Evolutionary conservation across 1,140 invertebrate species (phyloP).

Genomic region (Lepidurus arcticus): DNA sequence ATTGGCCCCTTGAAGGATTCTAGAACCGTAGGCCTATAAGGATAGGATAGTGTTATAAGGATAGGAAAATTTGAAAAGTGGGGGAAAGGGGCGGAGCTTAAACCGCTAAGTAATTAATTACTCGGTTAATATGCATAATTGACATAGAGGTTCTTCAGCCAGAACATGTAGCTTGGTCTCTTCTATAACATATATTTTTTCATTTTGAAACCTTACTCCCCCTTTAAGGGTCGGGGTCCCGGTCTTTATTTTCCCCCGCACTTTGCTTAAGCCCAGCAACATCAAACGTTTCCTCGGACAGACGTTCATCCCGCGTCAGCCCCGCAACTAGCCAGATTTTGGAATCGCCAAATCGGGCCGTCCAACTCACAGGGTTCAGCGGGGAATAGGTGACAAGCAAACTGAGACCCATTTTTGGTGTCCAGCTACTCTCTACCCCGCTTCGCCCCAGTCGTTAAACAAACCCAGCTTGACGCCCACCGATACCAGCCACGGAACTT

Average conservation of each 20-base stretch:
- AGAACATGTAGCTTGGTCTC: too few relatives aligned
- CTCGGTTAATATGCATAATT: too few relatives aligned
- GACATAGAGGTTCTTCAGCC: too few relatives aligned
- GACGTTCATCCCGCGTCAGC: not conserved
- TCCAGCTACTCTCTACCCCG: not conserved
- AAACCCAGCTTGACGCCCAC: not conserved
- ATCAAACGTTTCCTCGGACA: not conserved
- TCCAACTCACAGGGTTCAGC: not conserved
- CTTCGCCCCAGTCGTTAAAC: not conserved
- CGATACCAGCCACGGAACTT: constrained; percentile 4
- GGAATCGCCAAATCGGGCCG: not conserved
- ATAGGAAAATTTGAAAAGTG: too few relatives aligned
- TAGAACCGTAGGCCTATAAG: too few relatives aligned
- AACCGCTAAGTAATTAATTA: too few relatives aligned
- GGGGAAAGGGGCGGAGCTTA: too few relatives aligned
- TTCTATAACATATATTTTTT: too few relatives aligned
- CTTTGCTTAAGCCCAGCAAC: not conserved
- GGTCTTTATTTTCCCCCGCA: not conserved
- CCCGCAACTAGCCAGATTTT: not conserved
- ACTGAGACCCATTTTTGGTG: not conserved
- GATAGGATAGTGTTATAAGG: too few relatives aligned
- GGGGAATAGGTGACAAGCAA: constrained; percentile 3
- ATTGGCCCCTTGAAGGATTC: too few relatives aligned
- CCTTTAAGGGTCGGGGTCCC: not conserved
- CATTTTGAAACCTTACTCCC: too few relatives aligned